Evolutionary conservation across 1,140 invertebrate genomes (phyloP), one percentile per base, ranked within the genome.

Genomic region (Drosophila watanabei): DNA sequence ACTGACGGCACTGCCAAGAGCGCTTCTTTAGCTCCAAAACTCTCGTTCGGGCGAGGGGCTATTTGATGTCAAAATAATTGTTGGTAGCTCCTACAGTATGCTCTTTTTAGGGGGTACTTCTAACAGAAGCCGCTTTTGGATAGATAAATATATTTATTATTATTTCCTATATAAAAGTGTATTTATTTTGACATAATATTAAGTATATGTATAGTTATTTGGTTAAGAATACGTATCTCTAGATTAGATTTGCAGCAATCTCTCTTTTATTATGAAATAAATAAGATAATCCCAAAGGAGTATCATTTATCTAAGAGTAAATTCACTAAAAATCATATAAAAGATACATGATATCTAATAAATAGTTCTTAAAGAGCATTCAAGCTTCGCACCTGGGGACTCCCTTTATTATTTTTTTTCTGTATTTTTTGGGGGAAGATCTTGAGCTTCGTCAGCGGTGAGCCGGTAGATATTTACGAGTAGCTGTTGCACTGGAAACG

Each of bases 401-500:
- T 24, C 18, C 59, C 30, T 66, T 61, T 43, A 59, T 73, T 45
- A 32, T 43, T 58, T 70, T 57, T 43, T 60, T 37, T 43, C 24
- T 48, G 24, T 56, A 28, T 35, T 46, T 54, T 69, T 77, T 24
- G 60, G 49, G 46, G 52, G 60, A 64, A 75, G 73, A 64, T 54
- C 61, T 52, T 68, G 73, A 61, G 64, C 66, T 61, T 68, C 64
- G 62, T 80, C 69, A 75, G 66, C 45, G 71, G 52, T 63, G 64
- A 64, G 39, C 41, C 75, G 49, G 41, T 43, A 80, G 82, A 89
- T 90, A 89, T 89, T 89, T 89, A 89, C 86, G 86, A 89, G 86
- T 89, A 86, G 86, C 86, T 90, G 86, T 90, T 90, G 86, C 87
- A 90, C 87, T 90, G 79, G 87, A 91, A 90, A 90, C 86, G 86